A percentile compares a stretch with the other conserved stretches of the same genome.
These are phyloP conservation scores for Akabosia matsudoensis DNA, from an alignment of 1,140 invertebrate species.

Conservation along the genomic window DNA sequence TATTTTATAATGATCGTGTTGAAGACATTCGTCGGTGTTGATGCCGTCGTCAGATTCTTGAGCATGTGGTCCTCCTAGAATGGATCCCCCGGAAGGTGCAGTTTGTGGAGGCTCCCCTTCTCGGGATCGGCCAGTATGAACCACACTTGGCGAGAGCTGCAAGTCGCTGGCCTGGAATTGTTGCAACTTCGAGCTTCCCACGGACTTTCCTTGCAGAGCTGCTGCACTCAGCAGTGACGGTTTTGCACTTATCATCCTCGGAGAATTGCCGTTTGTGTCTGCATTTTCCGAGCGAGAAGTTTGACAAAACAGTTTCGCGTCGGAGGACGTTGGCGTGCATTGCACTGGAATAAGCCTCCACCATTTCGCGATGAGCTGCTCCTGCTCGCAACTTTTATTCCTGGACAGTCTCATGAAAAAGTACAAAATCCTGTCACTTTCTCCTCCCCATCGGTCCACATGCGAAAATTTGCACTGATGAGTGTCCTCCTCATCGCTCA, in stretches of 20 bases:
- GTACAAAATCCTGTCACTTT: conserved; percentile 2
- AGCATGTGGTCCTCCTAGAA: too few species aligned
- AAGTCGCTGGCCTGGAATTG: too few species aligned
- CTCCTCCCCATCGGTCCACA: conserved; percentile 31
- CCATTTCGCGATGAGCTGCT: conserved; percentile 12
- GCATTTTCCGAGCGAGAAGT: too few species aligned
- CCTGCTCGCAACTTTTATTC: not conserved
- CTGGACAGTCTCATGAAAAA: conserved; percentile 6
- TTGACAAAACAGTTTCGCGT: not conserved
- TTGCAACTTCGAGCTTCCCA: too few species aligned
- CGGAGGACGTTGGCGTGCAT: not conserved
- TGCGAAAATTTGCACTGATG: conserved; percentile 25
- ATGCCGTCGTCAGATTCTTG: not conserved
- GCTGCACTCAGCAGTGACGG: too few species aligned
- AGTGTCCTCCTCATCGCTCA: not conserved
- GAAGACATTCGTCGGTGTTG: not conserved
- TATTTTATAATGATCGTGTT: not conserved
- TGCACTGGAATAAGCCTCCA: not conserved
- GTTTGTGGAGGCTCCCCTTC: too few species aligned
- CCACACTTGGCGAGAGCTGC: too few species aligned
- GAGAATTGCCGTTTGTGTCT: too few species aligned
- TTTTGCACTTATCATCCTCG: not conserved
- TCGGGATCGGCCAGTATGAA: too few species aligned
- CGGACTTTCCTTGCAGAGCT: too few species aligned
- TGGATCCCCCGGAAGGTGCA: too few species aligned